Conservation (phyloP, 2,113 vertebrate genomes). For the Gambusia holbrooki region DNA sequence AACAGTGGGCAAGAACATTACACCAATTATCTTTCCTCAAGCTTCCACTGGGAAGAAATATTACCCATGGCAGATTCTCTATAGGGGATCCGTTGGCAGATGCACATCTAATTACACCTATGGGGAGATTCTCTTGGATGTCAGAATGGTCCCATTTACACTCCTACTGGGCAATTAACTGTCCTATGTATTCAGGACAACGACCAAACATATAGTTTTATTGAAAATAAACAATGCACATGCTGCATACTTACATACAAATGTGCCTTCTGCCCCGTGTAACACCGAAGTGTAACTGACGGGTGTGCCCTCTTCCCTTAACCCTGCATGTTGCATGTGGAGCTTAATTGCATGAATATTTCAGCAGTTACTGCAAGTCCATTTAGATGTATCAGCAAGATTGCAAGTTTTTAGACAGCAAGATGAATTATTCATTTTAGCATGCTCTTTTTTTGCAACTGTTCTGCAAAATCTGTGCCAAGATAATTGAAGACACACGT, state of each 20-base stretch:
- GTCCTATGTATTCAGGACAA: conserved; percentile 27
- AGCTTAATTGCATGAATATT: conserved; percentile 71
- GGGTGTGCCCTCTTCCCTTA: conserved; percentile 29
- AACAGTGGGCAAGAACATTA: conserved; percentile 63
- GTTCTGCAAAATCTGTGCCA: not conserved
- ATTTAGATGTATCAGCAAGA: conserved; percentile 61
- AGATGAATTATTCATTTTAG: conserved; percentile 48
- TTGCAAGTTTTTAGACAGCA: conserved; percentile 42
- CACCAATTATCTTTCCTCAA: conserved; percentile 72
- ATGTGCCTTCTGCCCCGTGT: not conserved
- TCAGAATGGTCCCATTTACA: conserved; percentile 53
- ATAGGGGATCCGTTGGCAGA: conserved; percentile 69
- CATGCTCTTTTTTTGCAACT: conserved; percentile 2
- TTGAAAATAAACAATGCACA: conserved; percentile 36
- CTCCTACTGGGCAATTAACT: conserved; percentile 61
- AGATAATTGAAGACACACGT: not conserved
- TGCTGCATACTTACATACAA: not conserved
- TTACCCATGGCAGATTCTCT: conserved; percentile 68
- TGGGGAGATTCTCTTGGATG: conserved; percentile 63
- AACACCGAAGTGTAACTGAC: conserved; percentile 15
- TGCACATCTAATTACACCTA: conserved; percentile 75
- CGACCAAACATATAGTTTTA: conserved; percentile 44
- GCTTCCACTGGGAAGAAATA: conserved; percentile 60
- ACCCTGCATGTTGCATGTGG: conserved; percentile 31
- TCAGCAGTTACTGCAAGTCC: conserved; percentile 48